Evolutionary conservation across 2,797 vertebrate genomes (phyloP).

Genomic region (Helarctos malayanus): DNA sequence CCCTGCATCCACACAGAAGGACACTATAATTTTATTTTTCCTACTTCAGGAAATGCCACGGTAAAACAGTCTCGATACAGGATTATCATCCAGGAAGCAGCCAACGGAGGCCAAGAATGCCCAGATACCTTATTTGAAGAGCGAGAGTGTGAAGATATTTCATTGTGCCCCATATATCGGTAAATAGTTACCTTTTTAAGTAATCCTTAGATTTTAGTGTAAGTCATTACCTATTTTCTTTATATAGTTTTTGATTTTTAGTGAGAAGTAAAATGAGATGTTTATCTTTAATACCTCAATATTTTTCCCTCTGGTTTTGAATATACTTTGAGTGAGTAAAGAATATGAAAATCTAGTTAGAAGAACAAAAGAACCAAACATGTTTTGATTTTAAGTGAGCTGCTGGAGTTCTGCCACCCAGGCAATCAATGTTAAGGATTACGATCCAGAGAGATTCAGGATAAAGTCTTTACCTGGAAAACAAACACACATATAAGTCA

Average conservation of each 20-base stretch:
- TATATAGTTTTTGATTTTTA: background rate
- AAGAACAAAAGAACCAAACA: background rate
- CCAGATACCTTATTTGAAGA: slow-evolving; percentile 98
- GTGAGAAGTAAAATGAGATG: background rate
- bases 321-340: slow-evolving; percentile 16
- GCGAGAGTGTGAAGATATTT: slow-evolving; percentile 95
- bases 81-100: slow-evolving; percentile 93
- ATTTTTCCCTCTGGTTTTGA: background rate
- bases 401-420: background rate
- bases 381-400: background rate
- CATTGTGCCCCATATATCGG: slow-evolving; percentile 94
- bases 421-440: background rate
- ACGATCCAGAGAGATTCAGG: background rate
- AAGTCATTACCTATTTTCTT: slow-evolving; percentile 30
- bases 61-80: slow-evolving; percentile 95
- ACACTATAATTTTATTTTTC: slow-evolving; percentile 65
- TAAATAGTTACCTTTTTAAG: slow-evolving; percentile 63
- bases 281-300: background rate
- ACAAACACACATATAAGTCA: background rate
- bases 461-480: background rate
- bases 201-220: background rate
- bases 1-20: background rate
- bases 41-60: slow-evolving; percentile 92
- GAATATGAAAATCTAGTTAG: slow-evolving; percentile 1
- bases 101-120: slow-evolving; percentile 94